Evolutionary conservation across 1,140 invertebrate species (phyloP).

Genomic region (Argopecten irradians): DNA sequence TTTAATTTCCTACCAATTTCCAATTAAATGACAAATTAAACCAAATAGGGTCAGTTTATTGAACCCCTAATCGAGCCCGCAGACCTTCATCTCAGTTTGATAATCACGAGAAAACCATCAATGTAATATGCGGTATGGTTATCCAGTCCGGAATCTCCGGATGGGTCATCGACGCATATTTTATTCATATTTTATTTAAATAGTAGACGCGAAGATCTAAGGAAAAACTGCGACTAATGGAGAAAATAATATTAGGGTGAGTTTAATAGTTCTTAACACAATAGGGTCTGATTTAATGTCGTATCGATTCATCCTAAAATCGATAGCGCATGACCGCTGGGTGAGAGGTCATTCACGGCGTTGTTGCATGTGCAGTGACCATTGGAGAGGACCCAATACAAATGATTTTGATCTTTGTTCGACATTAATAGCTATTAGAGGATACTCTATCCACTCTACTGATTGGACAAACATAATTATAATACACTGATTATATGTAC

Average conservation of each 20-base stretch:
- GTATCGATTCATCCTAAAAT: not conserved
- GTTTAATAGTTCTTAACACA: not conserved
- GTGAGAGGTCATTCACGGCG: not conserved
- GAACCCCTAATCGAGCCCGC: not conserved
- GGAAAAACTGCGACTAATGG: not conserved
- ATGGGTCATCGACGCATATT: not conserved
- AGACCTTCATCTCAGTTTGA: not conserved
- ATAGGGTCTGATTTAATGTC: not conserved
- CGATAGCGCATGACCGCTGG: not conserved
- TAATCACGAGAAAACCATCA: not conserved
- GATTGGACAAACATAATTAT: not conserved
- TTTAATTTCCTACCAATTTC: slow-evolving; percentile 10
- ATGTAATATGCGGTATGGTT: slow-evolving; percentile 22
- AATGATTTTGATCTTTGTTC: not conserved
- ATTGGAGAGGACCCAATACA: not conserved
- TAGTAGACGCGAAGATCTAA: not conserved
- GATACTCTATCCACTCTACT: not conserved
- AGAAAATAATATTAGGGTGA: slow-evolving; percentile 4
- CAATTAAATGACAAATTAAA: not conserved
- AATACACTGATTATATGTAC: not conserved
- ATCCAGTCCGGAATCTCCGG: not conserved
- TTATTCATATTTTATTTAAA: not conserved
- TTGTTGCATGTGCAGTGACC: not conserved
- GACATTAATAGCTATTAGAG: not conserved
- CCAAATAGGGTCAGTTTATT: not conserved